Evolutionary conservation across 2,797 vertebrate species (phyloP), one percentile per base, ranked within the genome.

Genomic region (Hippocampus kuda): DNA sequence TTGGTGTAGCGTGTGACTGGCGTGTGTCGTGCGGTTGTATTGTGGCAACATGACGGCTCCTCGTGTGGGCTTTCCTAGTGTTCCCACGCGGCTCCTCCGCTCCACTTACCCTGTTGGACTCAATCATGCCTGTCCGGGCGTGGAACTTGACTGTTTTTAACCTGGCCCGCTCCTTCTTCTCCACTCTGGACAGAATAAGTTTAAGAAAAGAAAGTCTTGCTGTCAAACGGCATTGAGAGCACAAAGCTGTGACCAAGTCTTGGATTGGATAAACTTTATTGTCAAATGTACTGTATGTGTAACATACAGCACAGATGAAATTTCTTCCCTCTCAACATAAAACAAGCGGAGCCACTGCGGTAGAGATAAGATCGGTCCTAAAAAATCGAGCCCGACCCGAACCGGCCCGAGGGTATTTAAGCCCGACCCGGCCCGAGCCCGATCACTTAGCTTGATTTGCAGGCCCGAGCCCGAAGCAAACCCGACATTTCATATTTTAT

Each of bases 61-160:
- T 38, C 34, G 38, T 44, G 62, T 42, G 38, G n/a, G 63, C 48
- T 81, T 74, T 87, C 84, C 81, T 84, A 77, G 71, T 74, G 75
- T 82, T 85, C 86, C 83, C 84, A 87, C 82, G 87, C 81, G 78
- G 80, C 44, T 68, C 71, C 59, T 71, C 79, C 76, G 8, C 5
- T 60, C 79, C 82, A 95, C 97, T 95, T 92, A 99, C 97, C 93
- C 97, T 92, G 87, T 95, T 98, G 68, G 95, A 95, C 80, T 98
- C 97, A 71, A 97, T 98, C 95, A 99, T 98, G 84, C 96, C 97
- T 38, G 97, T 97, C 87, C 96, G 92, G 83, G 95, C 96, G 66
- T 99, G 96, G 87, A 99, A 99, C 89, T 99, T 99, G 86, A 99
- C 97, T 0, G 97, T 99, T 98, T 99, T 99, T 93, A 99, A 94